phyloP scores from a whole-genome alignment of 2,113 vertebrate genomes.

The Synodontis membranacea region DNA sequence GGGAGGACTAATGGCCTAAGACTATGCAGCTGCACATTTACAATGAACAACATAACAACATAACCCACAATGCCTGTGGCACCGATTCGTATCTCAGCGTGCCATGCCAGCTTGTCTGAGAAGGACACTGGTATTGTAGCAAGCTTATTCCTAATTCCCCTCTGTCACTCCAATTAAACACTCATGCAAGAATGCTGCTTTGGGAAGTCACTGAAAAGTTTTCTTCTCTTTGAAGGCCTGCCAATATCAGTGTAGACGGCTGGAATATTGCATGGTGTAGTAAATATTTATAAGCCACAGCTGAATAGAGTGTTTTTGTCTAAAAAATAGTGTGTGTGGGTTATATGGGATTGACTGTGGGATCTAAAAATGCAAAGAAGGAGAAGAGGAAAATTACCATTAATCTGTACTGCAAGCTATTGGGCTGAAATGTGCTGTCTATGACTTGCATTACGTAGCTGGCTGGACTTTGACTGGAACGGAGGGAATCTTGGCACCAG shows the following conservation, averaged over 20 bases:
- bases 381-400: background rate
- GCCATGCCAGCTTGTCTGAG: conserved; percentile 18
- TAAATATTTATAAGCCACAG: background rate
- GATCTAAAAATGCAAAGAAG: background rate
- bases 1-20: conserved; percentile 36
- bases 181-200: conserved; percentile 48
- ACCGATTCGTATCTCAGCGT: background rate
- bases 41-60: conserved; percentile 24
- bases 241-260: background rate
- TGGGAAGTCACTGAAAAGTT: conserved; percentile 24
- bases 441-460: background rate
- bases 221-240: conserved; percentile 15
- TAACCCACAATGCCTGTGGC: background rate
- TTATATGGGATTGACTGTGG: background rate
- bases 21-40: conserved; percentile 56
- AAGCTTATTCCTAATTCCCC: conserved; percentile 39
- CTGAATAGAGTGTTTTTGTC: background rate
- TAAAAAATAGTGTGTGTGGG: background rate
- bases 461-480: background rate
- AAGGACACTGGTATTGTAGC: conserved; percentile 39
- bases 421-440: background rate
- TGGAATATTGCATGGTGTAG: background rate
- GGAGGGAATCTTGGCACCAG: background rate
- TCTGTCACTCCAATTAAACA: conserved; percentile 60
- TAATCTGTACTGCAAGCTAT: background rate